Percentiles rank a stretch among this genome's conserved stretches.
These are phyloP conservation scores for Sigmodon hispidus DNA, from an alignment of 2,113 vertebrate genomes.

Conservation along the genomic window DNA sequence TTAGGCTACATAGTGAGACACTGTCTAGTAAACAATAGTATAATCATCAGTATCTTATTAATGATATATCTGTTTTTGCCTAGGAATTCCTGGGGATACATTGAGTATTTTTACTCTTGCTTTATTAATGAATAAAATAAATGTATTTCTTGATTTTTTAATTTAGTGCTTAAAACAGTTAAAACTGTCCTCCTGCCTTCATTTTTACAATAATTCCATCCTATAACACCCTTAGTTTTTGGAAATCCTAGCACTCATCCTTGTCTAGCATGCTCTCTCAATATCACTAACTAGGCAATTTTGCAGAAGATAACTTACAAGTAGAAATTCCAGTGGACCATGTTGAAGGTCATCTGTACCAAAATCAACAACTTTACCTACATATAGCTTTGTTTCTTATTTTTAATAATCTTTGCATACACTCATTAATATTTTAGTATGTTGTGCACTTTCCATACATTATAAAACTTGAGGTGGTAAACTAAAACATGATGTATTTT, in stretches of 20 bases:
- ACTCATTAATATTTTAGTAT: not conserved
- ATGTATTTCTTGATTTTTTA: not conserved
- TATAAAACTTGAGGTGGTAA: not conserved
- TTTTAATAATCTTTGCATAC: not conserved
- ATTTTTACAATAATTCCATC: not conserved
- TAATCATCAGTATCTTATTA: not conserved
- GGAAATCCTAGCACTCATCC: accelerated
- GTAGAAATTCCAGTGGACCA: not conserved
- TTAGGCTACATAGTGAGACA: not conserved
- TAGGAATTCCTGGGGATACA: not conserved
- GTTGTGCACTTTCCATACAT: not conserved
- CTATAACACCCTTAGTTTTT: not conserved
- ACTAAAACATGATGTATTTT: not conserved
- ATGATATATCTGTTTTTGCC: not conserved
- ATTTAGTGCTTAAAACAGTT: not conserved
- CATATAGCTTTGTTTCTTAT: conserved; percentile 1
- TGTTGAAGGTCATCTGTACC: not conserved
- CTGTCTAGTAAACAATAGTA: not conserved
- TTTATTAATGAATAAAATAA: not conserved
- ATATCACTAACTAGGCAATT: not conserved
- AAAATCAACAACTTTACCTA: conserved; percentile 16
- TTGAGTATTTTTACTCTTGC: not conserved
- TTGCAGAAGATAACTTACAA: conserved; percentile 1
- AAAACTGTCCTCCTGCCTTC: not conserved
- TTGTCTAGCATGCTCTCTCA: not conserved